phyloP scores from a whole-genome alignment of 2,797 vertebrate genomes.

The Melanotaenia pygmaea region DNA sequence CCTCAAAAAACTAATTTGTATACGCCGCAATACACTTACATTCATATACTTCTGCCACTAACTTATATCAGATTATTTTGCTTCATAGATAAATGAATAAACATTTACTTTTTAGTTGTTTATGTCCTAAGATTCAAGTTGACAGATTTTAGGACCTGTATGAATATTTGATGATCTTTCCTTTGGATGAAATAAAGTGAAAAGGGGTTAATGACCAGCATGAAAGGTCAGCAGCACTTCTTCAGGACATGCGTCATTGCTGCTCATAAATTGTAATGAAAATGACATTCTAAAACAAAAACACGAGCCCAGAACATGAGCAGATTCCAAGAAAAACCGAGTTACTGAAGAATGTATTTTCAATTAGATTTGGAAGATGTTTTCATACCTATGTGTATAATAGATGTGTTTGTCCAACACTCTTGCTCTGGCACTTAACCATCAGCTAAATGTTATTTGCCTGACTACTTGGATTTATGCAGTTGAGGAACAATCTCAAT shows the following conservation, averaged over 20 bases:
- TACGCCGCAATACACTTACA: neutral
- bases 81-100: neutral
- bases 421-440: constrained; percentile 11
- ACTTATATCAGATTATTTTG: neutral
- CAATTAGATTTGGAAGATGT: constrained; percentile 9
- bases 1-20: neutral
- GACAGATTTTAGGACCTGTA: neutral
- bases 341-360: neutral
- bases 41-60: neutral
- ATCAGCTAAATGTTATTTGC: constrained; percentile 26
- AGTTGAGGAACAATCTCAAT: constrained; percentile 60
- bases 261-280: constrained; percentile 1
- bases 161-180: constrained; percentile 2
- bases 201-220: constrained; percentile 2
- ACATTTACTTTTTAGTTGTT: neutral
- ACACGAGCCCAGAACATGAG: neutral
- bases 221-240: constrained; percentile 28
- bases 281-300: constrained; percentile 7
- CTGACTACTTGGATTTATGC: constrained; percentile 39
- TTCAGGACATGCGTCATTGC: neutral
- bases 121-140: neutral
- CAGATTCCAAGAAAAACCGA: constrained; percentile 5
- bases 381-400: constrained; percentile 22
- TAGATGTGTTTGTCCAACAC: constrained; percentile 22
- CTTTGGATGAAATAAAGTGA: neutral